A percentile compares a stretch with the other conserved stretches of the same genome.
phyloP scores from a whole-genome alignment of 2,113 vertebrate species.

The Ictalurus punctatus region DNA sequence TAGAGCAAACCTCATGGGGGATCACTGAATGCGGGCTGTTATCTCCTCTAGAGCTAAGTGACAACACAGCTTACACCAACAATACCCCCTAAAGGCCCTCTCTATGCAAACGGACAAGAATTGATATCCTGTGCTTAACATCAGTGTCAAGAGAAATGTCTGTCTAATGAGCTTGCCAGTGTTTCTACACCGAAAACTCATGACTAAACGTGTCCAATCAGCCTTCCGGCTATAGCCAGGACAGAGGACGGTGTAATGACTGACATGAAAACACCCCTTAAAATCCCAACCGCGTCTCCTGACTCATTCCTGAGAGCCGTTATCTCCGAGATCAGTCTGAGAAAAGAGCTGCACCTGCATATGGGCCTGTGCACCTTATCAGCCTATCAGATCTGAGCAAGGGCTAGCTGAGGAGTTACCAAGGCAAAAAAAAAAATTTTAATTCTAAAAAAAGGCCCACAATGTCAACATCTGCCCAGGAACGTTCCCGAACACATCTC shows the following conservation, averaged over 20 bases:
- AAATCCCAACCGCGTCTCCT: not conserved
- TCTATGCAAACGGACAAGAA: slow-evolving; percentile 23
- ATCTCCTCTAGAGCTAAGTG: slow-evolving; percentile 60
- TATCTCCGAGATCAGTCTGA: slow-evolving; percentile 51
- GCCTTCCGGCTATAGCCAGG: not conserved
- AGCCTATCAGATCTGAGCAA: slow-evolving; percentile 48
- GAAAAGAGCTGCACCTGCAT: slow-evolving; percentile 54
- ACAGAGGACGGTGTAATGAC: not conserved
- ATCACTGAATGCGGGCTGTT: slow-evolving; percentile 67
- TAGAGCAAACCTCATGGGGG: slow-evolving; percentile 67
- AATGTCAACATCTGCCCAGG: slow-evolving; percentile 47
- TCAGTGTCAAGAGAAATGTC: not conserved
- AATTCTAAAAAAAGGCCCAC: slow-evolving; percentile 1
- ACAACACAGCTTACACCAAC: slow-evolving; percentile 32
- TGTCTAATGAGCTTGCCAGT: not conserved
- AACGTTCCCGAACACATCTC: slow-evolving; percentile 42
- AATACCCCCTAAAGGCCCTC: slow-evolving; percentile 30
- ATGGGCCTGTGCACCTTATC: slow-evolving; percentile 52
- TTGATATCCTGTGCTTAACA: slow-evolving; percentile 4
- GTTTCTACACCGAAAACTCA: not conserved
- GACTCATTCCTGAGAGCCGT: slow-evolving; percentile 44
- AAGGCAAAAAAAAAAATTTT: not conserved
- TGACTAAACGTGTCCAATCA: not conserved
- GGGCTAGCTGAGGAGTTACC: slow-evolving; percentile 31
- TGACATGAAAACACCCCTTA: not conserved